phyloP scores from a whole-genome alignment of 2,797 vertebrate species.

The Myripristis jacobus region DNA sequence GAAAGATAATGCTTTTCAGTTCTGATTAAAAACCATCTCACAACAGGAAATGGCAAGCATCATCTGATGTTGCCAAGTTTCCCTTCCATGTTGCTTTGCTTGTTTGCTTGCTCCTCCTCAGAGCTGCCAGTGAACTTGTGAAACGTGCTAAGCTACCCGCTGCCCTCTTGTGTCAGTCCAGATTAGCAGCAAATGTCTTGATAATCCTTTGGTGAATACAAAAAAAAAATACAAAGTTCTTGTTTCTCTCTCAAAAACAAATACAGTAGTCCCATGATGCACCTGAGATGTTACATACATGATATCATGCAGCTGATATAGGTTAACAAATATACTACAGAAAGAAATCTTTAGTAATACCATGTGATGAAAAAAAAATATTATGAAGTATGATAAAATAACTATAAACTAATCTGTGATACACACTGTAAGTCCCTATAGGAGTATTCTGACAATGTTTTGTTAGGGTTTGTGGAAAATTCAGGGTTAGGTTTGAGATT shows the following conservation, averaged over 20 bases:
- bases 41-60: too few relatives aligned
- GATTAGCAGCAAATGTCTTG: slow-evolving; percentile 22
- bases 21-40: too few relatives aligned
- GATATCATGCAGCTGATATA: too few relatives aligned
- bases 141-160: slow-evolving; percentile 17
- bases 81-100: not conserved
- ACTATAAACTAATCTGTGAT: not conserved
- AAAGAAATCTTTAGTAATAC: not conserved
- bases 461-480: too few relatives aligned
- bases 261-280: not conserved
- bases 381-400: not conserved
- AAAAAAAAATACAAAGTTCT: not conserved
- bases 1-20: too few relatives aligned
- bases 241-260: not conserved
- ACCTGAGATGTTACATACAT: too few relatives aligned
- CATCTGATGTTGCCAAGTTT: too few relatives aligned
- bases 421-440: not conserved
- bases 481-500: too few relatives aligned
- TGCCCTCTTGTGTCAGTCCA: slow-evolving; percentile 62
- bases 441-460: not conserved
- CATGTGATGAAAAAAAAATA: not conserved
- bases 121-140: not conserved
- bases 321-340: too few relatives aligned
- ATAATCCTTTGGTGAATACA: not conserved
- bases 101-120: not conserved